Evolutionary conservation across 2,113 vertebrate species (phyloP), one percentile per base, ranked within the genome.

Genomic region (Istiophorus platypterus): DNA sequence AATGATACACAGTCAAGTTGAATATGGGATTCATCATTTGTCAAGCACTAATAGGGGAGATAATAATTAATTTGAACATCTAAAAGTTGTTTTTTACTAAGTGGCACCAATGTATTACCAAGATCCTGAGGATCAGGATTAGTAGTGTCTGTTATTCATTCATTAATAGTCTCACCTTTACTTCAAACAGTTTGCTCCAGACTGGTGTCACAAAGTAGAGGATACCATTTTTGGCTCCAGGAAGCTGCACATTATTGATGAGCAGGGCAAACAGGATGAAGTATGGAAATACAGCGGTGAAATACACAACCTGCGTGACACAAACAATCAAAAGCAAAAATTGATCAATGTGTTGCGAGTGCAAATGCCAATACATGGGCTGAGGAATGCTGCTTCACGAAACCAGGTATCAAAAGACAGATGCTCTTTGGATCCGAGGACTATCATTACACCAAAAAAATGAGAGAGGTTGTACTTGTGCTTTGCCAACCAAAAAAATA

Each of bases 211-310:
- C 76, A 76, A 95, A 96, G 90, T 78, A 96, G 29, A 92, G 76
- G 69, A 95, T 91, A 3, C 95, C 95, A 20, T 92, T 47, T 71
- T 66, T 91, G n/a, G 95, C 95, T 62, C 95, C 95, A 17, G 95
- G 95, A 31, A 96, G 92, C 85, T 93, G 94, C 47, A 94, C 88
- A 31, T 95, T 96, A 85, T 95, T 95, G 63, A 95, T 90, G 45
- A 96, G 86, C 74, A 96, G 76, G n/a, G 91, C 93, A 18, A 95
- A 88, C 73, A 96, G 75, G 52, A 95, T 88, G 76, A 95, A 78
- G 86, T 95, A 96, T 0, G 95, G 95, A 76, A 95, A 95, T 1
- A 92, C 37, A 20, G 93, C 94, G 0, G 95, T 95, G 86, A 96
- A 95, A 86, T 96, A 95, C 67, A 95, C 95, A 58, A 95, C 94